Evolutionary conservation across 2,113 vertebrate species (phyloP), one percentile per base, ranked within the genome.

Genomic region (Microtus richardsoni): DNA sequence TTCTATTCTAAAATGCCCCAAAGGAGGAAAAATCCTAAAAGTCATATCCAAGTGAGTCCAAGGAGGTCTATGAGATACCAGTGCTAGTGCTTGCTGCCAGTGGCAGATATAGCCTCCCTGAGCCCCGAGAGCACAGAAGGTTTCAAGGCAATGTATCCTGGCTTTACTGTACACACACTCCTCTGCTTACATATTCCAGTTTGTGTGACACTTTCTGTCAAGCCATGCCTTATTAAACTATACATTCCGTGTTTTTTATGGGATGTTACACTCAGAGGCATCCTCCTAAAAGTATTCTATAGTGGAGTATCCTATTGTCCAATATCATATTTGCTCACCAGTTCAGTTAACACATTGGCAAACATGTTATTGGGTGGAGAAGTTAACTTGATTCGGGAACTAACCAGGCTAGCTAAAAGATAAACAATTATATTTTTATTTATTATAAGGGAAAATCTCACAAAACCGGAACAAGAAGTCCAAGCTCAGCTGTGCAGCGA

Each of bases 41-140:
- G 49, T 30, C 28, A 49, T 44, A 30, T 12, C 22, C 13, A n/a
- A 4, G 5, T 17, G 33, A 60, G 36, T 30, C 17, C 47, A 41
- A 1, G 21, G 5, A 16, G 28, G 28, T 2, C 4, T 52, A 19
- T 47, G 16, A 2, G 1, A 54, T 21, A 33, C 1, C 41, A 52
- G 58, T 14, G 2, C 7, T 85, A 24, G 16, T 14, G 71, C 39
- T 36, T 44, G 39, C 28, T 28, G 52, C 24, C 19, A 62, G 17
- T 4, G 2, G 85, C 7, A 84, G 39, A 88, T 5, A 70, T 1
- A 24, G 21, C 36, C 21, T 44, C 62, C 88, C 88, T 12, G 12
- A 58, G 8, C 13, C 28, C 47, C 62, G 21, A 36, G 2, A 16
- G 22, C 28, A 30, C 4, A 47, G 12, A 8, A 60, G 17, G 5